phyloP scores from a whole-genome alignment of 2,888 invertebrate genomes.

The Watsonalla cultraria region DNA sequence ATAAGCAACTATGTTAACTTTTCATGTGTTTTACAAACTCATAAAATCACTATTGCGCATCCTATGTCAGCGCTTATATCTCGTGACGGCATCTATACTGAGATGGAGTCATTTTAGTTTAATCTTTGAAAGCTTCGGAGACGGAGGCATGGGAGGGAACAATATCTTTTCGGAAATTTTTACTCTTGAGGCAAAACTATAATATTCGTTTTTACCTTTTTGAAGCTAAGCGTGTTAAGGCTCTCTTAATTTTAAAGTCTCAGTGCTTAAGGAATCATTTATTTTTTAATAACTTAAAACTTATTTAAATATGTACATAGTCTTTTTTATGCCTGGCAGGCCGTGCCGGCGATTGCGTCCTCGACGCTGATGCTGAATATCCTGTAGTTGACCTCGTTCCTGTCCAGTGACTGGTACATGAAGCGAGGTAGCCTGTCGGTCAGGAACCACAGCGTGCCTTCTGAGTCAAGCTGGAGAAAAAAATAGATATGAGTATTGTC shows the following conservation, averaged over 20 bases:
- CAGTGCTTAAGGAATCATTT: not conserved
- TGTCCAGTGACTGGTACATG: conserved; percentile 81
- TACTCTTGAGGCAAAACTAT: too few species aligned
- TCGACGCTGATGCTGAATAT: conserved; percentile 75
- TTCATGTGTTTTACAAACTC: too few species aligned
- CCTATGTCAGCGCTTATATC: too few species aligned
- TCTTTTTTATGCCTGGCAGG: conserved; percentile 53
- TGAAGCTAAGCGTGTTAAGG: too few species aligned
- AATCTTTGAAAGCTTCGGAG: too few species aligned
- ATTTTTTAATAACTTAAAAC: not conserved
- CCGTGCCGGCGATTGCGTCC: conserved; percentile 77
- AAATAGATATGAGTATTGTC: not conserved
- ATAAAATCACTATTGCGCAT: too few species aligned
- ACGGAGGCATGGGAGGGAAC: too few species aligned
- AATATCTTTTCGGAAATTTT: too few species aligned
- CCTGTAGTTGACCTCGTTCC: conserved; percentile 83
- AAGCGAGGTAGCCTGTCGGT: conserved; percentile 88
- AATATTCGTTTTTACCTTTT: too few species aligned
- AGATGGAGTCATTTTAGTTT: too few species aligned
- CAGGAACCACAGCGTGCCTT: conserved; percentile 82
- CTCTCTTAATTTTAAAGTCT: not conserved
- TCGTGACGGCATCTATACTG: too few species aligned
- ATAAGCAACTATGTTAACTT: too few species aligned
- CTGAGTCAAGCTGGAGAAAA: conserved; percentile 74
- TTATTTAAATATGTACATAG: not conserved